phyloP scores from a whole-genome alignment of 2,797 vertebrate genomes.

The Leptatherina wallacei region DNA sequence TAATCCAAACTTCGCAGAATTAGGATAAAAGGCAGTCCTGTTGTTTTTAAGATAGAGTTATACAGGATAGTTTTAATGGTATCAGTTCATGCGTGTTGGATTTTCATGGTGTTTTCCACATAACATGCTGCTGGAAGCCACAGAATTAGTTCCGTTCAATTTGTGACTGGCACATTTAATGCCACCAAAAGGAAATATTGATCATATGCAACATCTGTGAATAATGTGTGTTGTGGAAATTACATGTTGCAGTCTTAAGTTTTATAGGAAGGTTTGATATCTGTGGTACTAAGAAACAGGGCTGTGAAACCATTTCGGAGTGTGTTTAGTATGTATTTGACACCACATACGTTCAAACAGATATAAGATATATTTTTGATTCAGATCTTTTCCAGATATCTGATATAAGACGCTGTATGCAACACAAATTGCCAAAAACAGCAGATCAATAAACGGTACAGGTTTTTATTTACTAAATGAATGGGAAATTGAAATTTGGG shows the following conservation, averaged over 20 bases:
- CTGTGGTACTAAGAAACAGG: not conserved
- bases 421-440: not conserved
- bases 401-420: not conserved
- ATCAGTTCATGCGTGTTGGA: not conserved
- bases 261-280: conserved; percentile 3
- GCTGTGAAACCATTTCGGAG: not conserved
- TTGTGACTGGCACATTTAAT: not conserved
- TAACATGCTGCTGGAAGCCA: not conserved
- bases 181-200: not conserved
- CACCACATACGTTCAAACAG: no score
- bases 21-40: not conserved
- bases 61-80: not conserved
- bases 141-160: not conserved
- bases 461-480: not conserved
- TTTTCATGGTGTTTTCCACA: not conserved
- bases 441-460: not conserved
- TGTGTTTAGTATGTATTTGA: not conserved
- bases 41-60: not conserved
- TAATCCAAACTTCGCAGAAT: not conserved
- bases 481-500: not conserved
- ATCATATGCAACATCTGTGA: not conserved
- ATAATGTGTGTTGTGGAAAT: not conserved
- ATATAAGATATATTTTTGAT: conserved; percentile 1
- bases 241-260: not conserved
- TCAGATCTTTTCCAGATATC: not conserved